phyloP scores from a whole-genome alignment of 2,113 vertebrate species.

The Tympanuchus pallidicinctus region DNA sequence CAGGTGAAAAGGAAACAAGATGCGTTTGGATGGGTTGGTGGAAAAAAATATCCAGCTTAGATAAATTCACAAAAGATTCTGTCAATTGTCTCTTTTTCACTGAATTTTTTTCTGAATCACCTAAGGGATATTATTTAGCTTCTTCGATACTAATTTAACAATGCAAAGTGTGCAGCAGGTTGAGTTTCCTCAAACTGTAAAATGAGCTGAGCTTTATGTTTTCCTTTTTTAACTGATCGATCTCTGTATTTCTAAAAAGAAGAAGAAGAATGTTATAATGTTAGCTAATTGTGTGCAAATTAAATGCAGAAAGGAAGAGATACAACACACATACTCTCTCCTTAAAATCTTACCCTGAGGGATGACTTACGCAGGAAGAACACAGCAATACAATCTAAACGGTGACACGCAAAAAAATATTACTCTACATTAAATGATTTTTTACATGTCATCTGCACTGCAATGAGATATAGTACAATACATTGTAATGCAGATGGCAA shows the following conservation, averaged over 20 bases:
- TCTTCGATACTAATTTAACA: background rate
- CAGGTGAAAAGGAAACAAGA: background rate
- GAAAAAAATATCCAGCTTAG: background rate
- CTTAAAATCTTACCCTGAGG: background rate
- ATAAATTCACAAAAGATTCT: background rate
- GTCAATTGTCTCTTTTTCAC: background rate
- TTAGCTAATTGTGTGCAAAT: background rate
- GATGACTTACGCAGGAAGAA: background rate
- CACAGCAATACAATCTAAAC: background rate
- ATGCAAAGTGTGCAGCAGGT: background rate
- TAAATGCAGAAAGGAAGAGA: background rate
- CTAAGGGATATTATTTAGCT: background rate
- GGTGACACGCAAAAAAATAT: background rate
- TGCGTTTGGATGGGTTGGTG: background rate
- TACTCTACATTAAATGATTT: background rate
- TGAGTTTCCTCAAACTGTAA: background rate
- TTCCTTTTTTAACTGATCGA: background rate
- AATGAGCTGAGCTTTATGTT: background rate
- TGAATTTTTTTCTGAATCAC: background rate
- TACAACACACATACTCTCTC: background rate
- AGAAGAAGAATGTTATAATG: no score
- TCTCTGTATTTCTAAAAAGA: background rate
- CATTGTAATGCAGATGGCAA: background rate
- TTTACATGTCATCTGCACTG: background rate
- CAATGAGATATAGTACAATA: background rate